Conservation (phyloP, 2,113 vertebrate species). For the Heterocephalus glaber region DNA sequence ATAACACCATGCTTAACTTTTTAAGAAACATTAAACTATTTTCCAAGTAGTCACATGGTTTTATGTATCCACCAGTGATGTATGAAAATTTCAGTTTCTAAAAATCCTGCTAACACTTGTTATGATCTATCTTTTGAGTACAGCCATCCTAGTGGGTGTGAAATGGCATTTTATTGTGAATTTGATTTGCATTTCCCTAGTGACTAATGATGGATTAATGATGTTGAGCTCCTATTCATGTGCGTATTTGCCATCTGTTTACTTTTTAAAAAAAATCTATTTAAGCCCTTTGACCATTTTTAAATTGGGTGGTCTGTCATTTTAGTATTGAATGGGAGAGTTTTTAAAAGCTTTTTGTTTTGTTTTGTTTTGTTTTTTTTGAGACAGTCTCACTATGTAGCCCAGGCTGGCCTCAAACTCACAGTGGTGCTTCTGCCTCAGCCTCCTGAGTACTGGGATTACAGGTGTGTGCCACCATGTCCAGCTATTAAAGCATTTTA, state of each 20-base stretch:
- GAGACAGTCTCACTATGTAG: too few relatives aligned
- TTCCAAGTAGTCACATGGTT: neutral
- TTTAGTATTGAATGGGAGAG: neutral
- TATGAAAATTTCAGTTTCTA: neutral
- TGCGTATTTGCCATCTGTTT: neutral
- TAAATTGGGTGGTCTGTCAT: neutral
- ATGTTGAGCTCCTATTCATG: neutral
- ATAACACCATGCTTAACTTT: neutral
- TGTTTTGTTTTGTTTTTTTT: too few relatives aligned
- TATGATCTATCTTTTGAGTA: neutral
- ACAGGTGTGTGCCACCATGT: too few relatives aligned
- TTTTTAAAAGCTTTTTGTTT: neutral
- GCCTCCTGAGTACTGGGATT: too few relatives aligned
- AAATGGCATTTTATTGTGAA: neutral
- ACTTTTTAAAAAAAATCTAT: neutral
- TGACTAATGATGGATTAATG: neutral
- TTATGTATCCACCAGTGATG: neutral
- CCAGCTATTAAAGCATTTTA: too few relatives aligned
- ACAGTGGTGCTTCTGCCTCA: too few relatives aligned
- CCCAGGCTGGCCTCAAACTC: too few relatives aligned
- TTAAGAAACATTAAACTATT: neutral
- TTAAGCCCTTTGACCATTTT: neutral
- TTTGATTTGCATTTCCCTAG: conserved; percentile 4
- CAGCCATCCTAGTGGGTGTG: neutral
- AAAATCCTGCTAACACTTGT: neutral